These are phyloP conservation scores for Drosophila mauritiana DNA, from an alignment of 1,140 invertebrate genomes.

Conservation along the genomic window DNA sequence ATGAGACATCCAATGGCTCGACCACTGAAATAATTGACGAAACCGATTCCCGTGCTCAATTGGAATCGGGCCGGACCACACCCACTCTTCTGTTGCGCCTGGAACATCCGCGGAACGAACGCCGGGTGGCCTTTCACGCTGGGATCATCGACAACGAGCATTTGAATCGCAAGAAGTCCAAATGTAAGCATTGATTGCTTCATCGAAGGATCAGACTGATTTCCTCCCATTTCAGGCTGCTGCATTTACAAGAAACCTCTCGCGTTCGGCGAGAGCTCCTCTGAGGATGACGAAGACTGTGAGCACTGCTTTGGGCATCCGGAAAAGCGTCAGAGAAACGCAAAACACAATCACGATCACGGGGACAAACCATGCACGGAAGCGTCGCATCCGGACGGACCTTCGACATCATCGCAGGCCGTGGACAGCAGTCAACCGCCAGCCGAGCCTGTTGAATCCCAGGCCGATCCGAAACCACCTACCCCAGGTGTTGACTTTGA, in stretches of 20 bases:
- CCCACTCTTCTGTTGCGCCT: slow-evolving; percentile 89
- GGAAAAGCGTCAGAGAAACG: slow-evolving; percentile 88
- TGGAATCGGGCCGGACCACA: slow-evolving; percentile 85
- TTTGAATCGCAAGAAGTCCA: slow-evolving; percentile 97
- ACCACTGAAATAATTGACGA: slow-evolving; percentile 52
- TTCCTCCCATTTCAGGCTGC: slow-evolving; percentile 88
- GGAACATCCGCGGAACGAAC: slow-evolving; percentile 88
- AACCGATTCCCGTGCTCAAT: slow-evolving; percentile 17
- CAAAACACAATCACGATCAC: slow-evolving; percentile 24
- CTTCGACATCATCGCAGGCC: slow-evolving; percentile 51
- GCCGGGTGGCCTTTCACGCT: slow-evolving; percentile 94
- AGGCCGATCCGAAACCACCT: neutral
- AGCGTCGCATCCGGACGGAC: slow-evolving; percentile 14
- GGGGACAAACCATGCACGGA: slow-evolving; percentile 11
- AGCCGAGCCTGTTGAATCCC: slow-evolving; percentile 4
- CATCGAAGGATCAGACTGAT: neutral
- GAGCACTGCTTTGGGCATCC: slow-evolving; percentile 94
- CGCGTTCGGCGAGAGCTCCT: slow-evolving; percentile 93
- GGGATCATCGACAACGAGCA: slow-evolving; percentile 97
- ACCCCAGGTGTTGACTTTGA: slow-evolving; percentile 17
- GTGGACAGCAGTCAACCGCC: neutral
- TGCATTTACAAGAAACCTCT: slow-evolving; percentile 94
- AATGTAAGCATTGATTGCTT: slow-evolving; percentile 88
- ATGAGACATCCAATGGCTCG: slow-evolving; percentile 14
- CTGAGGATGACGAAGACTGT: slow-evolving; percentile 91